phyloP scores from a whole-genome alignment of 2,888 invertebrate genomes.

The Melitaea athalia region DNA sequence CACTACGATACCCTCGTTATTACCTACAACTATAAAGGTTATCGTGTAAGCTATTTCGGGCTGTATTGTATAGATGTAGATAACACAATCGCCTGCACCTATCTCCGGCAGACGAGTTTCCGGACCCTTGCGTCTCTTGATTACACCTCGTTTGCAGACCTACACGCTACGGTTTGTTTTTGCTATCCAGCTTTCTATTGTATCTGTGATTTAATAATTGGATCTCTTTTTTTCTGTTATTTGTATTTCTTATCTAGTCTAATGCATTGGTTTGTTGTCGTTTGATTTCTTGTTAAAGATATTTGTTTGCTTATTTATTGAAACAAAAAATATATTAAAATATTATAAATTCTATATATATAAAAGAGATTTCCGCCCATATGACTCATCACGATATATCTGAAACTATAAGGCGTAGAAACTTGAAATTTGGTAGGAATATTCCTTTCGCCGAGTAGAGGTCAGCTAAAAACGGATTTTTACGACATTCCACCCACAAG shows the following conservation, averaged over 20 bases:
- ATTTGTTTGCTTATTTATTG: background rate
- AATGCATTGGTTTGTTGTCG: background rate
- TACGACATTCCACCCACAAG: too few species aligned
- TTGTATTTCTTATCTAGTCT: background rate
- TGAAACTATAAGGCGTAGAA: too few species aligned
- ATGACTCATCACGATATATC: too few species aligned
- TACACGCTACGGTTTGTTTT: constrained; percentile 15
- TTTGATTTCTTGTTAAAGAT: background rate
- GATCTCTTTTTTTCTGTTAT: background rate
- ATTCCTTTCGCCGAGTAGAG: too few species aligned
- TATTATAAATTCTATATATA: too few species aligned
- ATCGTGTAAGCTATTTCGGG: constrained; percentile 13
- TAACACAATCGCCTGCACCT: constrained; percentile 17
- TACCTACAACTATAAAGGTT: constrained; percentile 13
- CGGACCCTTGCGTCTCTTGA: constrained; percentile 33
- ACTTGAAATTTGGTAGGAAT: too few species aligned
- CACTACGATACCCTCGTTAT: constrained; percentile 11
- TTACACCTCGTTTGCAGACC: constrained; percentile 27
- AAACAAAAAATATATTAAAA: too few species aligned
- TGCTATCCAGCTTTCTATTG: constrained; percentile 14
- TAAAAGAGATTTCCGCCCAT: too few species aligned
- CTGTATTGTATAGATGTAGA: constrained; percentile 22
- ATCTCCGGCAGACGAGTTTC: constrained; percentile 32
- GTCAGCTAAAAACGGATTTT: too few species aligned
- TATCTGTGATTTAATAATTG: constrained; percentile 5